Base-by-base conservation (phyloP, 2,113 vertebrate genomes). In the Lampris incognitus region DNA sequence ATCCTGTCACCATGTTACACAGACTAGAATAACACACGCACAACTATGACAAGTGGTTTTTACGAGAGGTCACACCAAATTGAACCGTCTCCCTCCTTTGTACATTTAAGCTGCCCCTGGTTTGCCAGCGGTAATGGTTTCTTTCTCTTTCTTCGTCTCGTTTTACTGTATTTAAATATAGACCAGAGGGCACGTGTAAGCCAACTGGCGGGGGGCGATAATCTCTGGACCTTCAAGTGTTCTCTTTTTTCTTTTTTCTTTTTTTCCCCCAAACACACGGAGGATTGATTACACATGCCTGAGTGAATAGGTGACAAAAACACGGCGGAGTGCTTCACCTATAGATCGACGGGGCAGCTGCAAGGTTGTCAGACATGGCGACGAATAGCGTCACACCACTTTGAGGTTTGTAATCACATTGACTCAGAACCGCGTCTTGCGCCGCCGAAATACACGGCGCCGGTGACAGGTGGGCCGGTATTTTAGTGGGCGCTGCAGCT, bases 281-380 rank as follows among this genome's bases (percentile, higher is more conserved):
- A 90, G 91, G 89, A 93, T 94, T 91, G 76, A 89, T 90, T 89
- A 89, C 91, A 90, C 91, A 83, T 85, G 83, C 78, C 79, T 88
- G 90, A 89, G 89, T 93, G 87, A 92, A 93, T 89, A 94, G 94
- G 94, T 95, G 93, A 93, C 93, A 93, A 91, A 92, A 94, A 88
- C 78, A 78, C 76, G 83, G 82, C 39, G 58, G 76, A 81, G 83
- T 60, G 79, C 79, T 82, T 85, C 62, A 76, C 72, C 86, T 89
- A 76, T 66, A 74, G 84, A 83, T 79, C 70, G 63, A 79, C 73
- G 9, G 86, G 83, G 86, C 90, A 92, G 92, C 91, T 92, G 87
- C 60, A 61, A 80, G 74, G 77, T 78, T 83, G 82, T 81, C 70
- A 65, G 78, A 83, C 79, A 76, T 6, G 8, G 68, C 72, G 69